Conservation (phyloP, 2,888 invertebrate genomes). For the Tenthredo scrophulariae region DNA sequence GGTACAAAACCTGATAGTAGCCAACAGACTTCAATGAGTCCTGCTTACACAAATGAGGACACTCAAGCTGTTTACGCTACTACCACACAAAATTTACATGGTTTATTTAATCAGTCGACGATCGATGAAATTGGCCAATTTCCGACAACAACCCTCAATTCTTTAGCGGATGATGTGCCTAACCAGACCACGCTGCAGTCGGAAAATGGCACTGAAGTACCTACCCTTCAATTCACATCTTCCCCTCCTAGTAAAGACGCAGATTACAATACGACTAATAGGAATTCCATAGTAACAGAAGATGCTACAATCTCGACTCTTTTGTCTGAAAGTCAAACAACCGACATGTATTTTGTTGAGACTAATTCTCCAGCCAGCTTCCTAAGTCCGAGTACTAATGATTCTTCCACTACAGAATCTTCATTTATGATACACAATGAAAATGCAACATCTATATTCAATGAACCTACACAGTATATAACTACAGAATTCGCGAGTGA, state of each 20-base stretch:
- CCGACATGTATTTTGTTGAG: background rate
- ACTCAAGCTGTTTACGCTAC: background rate
- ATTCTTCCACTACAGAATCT: background rate
- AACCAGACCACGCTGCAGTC: background rate
- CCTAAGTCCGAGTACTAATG: background rate
- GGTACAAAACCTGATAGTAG: background rate
- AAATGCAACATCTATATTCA: background rate
- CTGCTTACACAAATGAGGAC: background rate
- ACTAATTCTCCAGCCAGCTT: background rate
- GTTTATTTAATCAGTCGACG: background rate
- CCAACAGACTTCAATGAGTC: background rate
- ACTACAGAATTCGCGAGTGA: slow-evolving; percentile 8
- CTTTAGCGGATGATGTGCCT: background rate
- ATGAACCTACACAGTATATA: background rate
- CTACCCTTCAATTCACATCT: background rate
- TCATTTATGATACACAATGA: background rate
- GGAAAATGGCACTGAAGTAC: background rate
- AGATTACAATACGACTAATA: slow-evolving; percentile 10
- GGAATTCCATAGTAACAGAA: background rate
- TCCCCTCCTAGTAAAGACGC: background rate
- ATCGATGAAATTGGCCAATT: background rate
- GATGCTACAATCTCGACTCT: background rate
- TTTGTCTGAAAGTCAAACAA: background rate
- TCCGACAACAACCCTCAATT: background rate
- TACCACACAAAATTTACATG: background rate